phyloP scores from a whole-genome alignment of 2,888 invertebrate species.

The Alitta virens region DNA sequence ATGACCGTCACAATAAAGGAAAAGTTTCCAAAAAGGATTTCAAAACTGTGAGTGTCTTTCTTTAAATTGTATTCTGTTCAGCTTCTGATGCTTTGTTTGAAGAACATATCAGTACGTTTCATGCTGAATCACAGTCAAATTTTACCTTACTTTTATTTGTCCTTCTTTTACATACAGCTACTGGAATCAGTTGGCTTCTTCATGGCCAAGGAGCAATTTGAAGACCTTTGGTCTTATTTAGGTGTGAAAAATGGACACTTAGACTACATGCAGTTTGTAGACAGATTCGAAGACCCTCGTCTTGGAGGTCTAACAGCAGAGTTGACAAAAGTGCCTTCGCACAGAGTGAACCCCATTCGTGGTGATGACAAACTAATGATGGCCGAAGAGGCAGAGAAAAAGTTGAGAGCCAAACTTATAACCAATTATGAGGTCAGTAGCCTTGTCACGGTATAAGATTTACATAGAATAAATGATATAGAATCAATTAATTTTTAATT shows the following conservation, averaged over 20 bases:
- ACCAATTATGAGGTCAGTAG: conserved; percentile 51
- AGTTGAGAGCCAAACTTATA: conserved; percentile 43
- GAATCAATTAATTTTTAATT: too few species aligned
- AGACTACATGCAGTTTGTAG: conserved; percentile 48
- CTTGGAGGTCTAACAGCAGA: conserved; percentile 33
- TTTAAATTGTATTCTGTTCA: too few species aligned
- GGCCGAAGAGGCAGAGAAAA: conserved; percentile 43
- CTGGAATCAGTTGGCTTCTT: conserved; percentile 41
- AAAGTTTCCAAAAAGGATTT: conserved; percentile 47
- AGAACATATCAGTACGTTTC: too few species aligned
- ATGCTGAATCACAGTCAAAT: too few species aligned
- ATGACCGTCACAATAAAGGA: conserved; percentile 41
- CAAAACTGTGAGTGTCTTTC: conserved; percentile 43
- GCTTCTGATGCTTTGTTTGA: too few species aligned
- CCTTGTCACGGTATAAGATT: too few species aligned
- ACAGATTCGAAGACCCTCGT: conserved; percentile 45
- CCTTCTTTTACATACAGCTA: conserved; percentile 33
- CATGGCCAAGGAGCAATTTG: conserved; percentile 46
- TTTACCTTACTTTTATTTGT: too few species aligned
- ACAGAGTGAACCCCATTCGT: conserved; percentile 47
- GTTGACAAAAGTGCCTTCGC: conserved; percentile 42
- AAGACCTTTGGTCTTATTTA: conserved; percentile 40
- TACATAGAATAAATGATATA: too few species aligned
- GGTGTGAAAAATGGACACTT: conserved; percentile 42
- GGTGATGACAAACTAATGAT: conserved; percentile 51